Evolutionary conservation across 2,113 vertebrate species (phyloP).

Genomic region (Nycticebus coucang): DNA sequence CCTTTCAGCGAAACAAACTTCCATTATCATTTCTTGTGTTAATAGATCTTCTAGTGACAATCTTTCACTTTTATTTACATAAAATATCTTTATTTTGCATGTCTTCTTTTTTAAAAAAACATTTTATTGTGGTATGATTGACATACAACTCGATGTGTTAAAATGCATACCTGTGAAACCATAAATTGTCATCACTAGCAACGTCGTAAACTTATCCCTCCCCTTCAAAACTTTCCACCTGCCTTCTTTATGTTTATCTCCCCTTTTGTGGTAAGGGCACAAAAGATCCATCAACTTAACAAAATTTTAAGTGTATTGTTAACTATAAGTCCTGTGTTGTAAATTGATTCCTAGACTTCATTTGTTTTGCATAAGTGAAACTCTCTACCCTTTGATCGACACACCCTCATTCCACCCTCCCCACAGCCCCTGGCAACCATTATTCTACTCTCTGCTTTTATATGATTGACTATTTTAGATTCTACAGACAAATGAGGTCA

Average conservation of each 20-base stretch:
- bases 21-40: not conserved
- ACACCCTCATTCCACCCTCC: not conserved
- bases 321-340: not conserved
- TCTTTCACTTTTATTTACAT: not conserved
- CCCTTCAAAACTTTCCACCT: not conserved
- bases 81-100: not conserved
- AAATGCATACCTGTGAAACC: not conserved
- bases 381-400: not conserved
- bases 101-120: not conserved
- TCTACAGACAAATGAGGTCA: not conserved
- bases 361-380: not conserved
- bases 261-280: not conserved
- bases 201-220: not conserved
- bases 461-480: not conserved
- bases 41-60: not conserved
- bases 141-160: not conserved
- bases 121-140: not conserved
- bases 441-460: not conserved
- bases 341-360: not conserved
- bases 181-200: not conserved
- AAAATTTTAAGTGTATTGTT: not conserved
- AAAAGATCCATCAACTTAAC: too few species aligned
- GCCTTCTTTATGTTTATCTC: too few species aligned
- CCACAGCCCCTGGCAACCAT: not conserved
- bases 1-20: not conserved